Conservation (phyloP, 2,888 invertebrate genomes). For the Macropis europaea region DNA sequence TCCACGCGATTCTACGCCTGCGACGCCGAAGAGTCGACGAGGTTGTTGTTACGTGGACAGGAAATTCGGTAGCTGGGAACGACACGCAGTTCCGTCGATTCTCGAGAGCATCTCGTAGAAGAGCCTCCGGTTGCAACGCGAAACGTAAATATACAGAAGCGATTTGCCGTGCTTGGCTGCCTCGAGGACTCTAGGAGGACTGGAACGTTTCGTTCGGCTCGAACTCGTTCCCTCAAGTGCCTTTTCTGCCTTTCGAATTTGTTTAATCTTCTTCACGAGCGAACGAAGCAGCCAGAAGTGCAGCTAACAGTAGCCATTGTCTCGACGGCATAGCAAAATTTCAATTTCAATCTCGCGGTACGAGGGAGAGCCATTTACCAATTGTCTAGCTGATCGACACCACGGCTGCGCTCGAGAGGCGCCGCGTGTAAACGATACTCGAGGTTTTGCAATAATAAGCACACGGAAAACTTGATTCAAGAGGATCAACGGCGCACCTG, state of each 20-base stretch:
- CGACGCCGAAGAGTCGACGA: too few relatives aligned
- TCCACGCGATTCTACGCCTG: neutral
- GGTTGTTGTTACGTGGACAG: too few relatives aligned
- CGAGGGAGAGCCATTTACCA: slow-evolving; percentile 64
- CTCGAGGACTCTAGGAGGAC: slow-evolving; percentile 27
- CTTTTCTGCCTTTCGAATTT: neutral
- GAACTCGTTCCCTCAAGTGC: slow-evolving; percentile 1
- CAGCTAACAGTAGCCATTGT: slow-evolving; percentile 10
- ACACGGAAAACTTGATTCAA: slow-evolving; percentile 39
- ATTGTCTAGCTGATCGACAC: slow-evolving; percentile 57
- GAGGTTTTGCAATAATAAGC: slow-evolving; percentile 57
- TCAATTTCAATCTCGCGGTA: slow-evolving; percentile 49
- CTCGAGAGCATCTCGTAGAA: slow-evolving; percentile 19
- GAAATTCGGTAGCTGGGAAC: neutral
- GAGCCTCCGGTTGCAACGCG: slow-evolving; percentile 14
- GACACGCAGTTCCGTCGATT: neutral
- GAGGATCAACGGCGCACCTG: slow-evolving; percentile 28
- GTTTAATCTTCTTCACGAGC: neutral
- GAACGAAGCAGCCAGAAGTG: neutral
- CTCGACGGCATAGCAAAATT: slow-evolving; percentile 36
- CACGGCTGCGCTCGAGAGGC: slow-evolving; percentile 56
- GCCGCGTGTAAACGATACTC: slow-evolving; percentile 58
- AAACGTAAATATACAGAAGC: slow-evolving; percentile 53
- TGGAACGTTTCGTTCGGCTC: slow-evolving; percentile 5
- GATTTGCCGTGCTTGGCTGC: slow-evolving; percentile 27